Conservation (phyloP, 2,888 invertebrate genomes). For the Polydrusus tereticollis region DNA sequence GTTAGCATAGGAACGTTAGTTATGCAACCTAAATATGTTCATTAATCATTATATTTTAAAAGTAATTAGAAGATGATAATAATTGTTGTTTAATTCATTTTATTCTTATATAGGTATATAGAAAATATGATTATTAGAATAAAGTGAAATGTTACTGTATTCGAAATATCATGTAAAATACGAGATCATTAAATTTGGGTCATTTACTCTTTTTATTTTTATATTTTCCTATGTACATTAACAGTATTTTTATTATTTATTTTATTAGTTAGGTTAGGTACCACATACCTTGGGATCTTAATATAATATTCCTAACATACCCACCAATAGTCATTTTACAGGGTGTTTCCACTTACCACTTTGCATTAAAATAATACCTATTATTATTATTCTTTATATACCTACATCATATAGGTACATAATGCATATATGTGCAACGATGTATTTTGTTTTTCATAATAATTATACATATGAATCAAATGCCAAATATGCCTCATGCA, state of each 20-base stretch:
- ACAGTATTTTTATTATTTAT: conserved; percentile 14
- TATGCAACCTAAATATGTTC: not conserved
- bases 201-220: not conserved
- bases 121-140: conserved; percentile 11
- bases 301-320: not conserved
- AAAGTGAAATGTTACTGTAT: not conserved
- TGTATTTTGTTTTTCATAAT: too few relatives aligned
- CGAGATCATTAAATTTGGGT: not conserved
- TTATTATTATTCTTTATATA: not conserved
- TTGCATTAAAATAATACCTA: not conserved
- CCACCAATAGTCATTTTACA: conserved; percentile 8
- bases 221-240: not conserved
- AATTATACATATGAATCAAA: too few relatives aligned
- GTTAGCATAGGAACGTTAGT: too few relatives aligned
- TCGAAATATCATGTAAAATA: conserved; percentile 1
- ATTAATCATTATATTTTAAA: conserved; percentile 16
- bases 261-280: conserved; percentile 4
- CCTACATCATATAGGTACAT: not conserved
- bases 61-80: conserved; percentile 16
- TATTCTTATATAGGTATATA: conserved; percentile 10
- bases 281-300: not conserved
- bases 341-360: not conserved
- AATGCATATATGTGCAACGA: too few relatives aligned
- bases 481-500: too few relatives aligned
- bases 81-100: conserved; percentile 23